phyloP scores from a whole-genome alignment of 2,888 invertebrate genomes.

The Lamellibrachia columna region DNA sequence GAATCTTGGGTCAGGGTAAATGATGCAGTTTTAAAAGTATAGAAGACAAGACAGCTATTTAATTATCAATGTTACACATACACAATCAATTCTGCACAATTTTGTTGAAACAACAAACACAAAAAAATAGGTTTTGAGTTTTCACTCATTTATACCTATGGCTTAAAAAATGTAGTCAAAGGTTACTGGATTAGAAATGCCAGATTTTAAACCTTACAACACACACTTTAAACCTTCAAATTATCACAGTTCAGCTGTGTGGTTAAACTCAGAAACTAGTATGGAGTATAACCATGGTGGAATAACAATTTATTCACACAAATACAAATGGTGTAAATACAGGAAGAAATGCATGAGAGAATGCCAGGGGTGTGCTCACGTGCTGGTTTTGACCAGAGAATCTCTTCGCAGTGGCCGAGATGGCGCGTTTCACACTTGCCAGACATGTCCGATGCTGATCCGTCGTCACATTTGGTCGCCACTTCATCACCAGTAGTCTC shows the following conservation, averaged over 20 bases:
- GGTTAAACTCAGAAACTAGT: no score
- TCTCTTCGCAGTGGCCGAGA: constrained; percentile 55
- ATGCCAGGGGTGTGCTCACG: constrained; percentile 46
- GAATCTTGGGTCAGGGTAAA: constrained; percentile 20
- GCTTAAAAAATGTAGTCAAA: no score
- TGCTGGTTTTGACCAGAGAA: constrained; percentile 61
- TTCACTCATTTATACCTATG: no score
- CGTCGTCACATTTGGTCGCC: constrained; percentile 34
- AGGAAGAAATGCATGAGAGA: background rate
- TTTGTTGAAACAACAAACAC: no score
- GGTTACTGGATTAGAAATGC: no score
- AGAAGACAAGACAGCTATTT: background rate
- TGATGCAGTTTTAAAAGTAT: background rate
- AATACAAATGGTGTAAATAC: no score
- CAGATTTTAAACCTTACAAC: no score
- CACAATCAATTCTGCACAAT: background rate
- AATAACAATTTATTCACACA: no score
- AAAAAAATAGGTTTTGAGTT: no score
- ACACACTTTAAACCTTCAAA: no score
- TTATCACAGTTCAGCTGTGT: no score
- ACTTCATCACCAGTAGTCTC: constrained; percentile 26
- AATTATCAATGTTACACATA: background rate
- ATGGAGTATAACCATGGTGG: no score
- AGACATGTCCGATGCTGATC: constrained; percentile 46
- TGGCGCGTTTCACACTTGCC: constrained; percentile 53